Base-by-base conservation (phyloP, 2,888 invertebrate genomes). In the Lacanobia wlatinum region DNA sequence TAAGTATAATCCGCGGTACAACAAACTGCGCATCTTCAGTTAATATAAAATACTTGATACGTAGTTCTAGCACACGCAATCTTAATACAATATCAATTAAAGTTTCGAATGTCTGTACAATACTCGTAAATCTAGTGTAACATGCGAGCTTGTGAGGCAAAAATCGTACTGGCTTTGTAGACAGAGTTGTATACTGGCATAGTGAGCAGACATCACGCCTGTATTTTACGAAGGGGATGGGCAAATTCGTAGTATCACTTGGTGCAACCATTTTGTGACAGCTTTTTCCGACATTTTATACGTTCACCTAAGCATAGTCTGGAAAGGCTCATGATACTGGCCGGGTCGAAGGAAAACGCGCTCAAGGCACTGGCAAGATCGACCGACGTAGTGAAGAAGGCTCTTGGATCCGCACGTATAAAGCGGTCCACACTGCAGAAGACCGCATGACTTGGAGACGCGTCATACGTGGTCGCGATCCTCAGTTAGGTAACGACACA, bases 141-240 rank as follows among this genome's bases (percentile, higher is more conserved):
- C 76, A 74, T 73, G 78, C 64, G 23, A 64, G 60, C 76, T 67
- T 73, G 78, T 60, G 23, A 61, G 60, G 43, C 34, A 18, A 53
- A 12, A 23, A 21, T 62, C 28, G 4, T 34, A 60, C 18, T 34
- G 38, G 28, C n/a, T 6, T 18, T 12, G 14, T 59, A 53, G 34
- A 18, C 12, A 56, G 16, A 46, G 9, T 40, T 40, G 34, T 34
- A 5, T 43, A 43, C 16, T 46, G 46, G 3, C 46, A 46, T 48
- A 48, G 46, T 18, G 7, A 34, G 18, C 16, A 52, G 52, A 23
- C 4, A 14, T 18, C 21, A 34, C 14, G 14, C 28, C 9, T 21
- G 3, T 18, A 6, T 12, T 1, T 0, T 8, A 5, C 2, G 1
- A n/a, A 40, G 23, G 18, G 23, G 6, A 10, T 14, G 12, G 21